Percentiles rank a stretch among this genome's conserved stretches.
These are phyloP conservation scores for Papilio dardanus DNA, from an alignment of 1,140 invertebrate genomes.

Conservation along the genomic window DNA sequence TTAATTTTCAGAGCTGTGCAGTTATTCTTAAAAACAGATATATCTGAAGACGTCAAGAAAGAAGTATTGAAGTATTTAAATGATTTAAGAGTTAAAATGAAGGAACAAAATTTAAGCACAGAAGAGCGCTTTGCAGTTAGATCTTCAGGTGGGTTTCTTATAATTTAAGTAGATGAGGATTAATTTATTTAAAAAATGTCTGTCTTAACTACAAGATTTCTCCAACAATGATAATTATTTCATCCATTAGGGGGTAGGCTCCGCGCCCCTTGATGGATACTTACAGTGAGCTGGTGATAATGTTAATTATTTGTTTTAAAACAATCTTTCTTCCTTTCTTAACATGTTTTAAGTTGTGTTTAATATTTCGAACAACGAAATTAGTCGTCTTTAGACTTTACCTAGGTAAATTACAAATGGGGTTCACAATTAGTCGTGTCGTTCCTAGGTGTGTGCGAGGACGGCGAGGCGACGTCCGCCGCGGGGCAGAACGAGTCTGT, in stretches of 20 bases:
- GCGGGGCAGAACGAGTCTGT: slow-evolving; percentile 94
- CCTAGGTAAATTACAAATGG: no score
- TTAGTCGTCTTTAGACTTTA: no score
- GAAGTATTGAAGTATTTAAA: slow-evolving; percentile 59
- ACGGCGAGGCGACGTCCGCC: slow-evolving; percentile 89
- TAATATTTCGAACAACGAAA: no score
- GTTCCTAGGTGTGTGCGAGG: slow-evolving; percentile 87
- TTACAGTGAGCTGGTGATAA: no score
- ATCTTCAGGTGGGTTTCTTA: slow-evolving; percentile 71
- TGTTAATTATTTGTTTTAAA: no score
- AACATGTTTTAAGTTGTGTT: background rate
- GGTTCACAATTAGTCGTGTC: no score
- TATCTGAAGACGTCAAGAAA: slow-evolving; percentile 60
- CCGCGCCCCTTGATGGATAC: no score
- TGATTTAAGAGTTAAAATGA: slow-evolving; percentile 55
- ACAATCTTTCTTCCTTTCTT: no score
- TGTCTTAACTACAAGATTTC: no score
- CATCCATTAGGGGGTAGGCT: no score
- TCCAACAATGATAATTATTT: no score
- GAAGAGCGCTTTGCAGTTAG: slow-evolving; percentile 79
- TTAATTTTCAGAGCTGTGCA: slow-evolving; percentile 58
- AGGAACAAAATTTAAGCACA: slow-evolving; percentile 51
- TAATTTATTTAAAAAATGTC: no score
- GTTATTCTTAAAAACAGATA: slow-evolving; percentile 57
- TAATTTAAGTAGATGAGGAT: background rate